Evolutionary conservation across 2,888 invertebrate species (phyloP).

Genomic region (Notodonta dromedarius): DNA sequence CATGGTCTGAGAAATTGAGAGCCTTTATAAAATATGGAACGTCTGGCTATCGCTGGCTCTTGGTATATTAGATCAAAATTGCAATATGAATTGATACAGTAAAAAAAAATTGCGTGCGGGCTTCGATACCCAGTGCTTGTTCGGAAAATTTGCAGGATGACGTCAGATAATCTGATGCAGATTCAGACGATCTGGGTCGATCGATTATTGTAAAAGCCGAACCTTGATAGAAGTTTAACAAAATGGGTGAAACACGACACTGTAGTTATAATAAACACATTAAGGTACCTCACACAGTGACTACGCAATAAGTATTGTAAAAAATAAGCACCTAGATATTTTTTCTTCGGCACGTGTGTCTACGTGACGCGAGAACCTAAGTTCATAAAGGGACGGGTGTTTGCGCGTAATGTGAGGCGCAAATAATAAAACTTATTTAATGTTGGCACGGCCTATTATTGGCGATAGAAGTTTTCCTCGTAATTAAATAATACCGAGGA

Average conservation of each 20-base stretch:
- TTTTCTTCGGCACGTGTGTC: conserved; percentile 47
- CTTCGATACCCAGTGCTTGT: no score
- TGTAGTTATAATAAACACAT: neutral
- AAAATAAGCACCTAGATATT: conserved; percentile 32
- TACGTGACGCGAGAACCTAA: conserved; percentile 61
- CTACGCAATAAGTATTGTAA: conserved; percentile 24
- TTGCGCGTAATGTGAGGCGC: conserved; percentile 42
- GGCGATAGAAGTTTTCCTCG: conserved; percentile 20
- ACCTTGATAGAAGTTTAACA: neutral
- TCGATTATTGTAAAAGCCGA: neutral
- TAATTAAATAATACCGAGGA: conserved; percentile 26
- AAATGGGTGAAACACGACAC: neutral
- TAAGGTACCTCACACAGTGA: conserved; percentile 4
- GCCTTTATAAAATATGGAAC: no score
- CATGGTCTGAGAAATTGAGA: no score
- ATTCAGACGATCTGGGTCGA: no score
- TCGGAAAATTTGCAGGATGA: no score
- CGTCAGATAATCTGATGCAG: neutral
- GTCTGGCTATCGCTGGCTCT: no score
- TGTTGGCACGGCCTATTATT: conserved; percentile 25
- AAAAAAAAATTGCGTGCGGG: no score
- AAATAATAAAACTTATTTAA: conserved; percentile 47
- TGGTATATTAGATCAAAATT: no score
- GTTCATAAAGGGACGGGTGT: conserved; percentile 54
- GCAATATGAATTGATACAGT: no score